Evolutionary conservation across 2,888 invertebrate species (phyloP), one percentile per base, ranked within the genome.

Genomic region (Hipparchia semele): DNA sequence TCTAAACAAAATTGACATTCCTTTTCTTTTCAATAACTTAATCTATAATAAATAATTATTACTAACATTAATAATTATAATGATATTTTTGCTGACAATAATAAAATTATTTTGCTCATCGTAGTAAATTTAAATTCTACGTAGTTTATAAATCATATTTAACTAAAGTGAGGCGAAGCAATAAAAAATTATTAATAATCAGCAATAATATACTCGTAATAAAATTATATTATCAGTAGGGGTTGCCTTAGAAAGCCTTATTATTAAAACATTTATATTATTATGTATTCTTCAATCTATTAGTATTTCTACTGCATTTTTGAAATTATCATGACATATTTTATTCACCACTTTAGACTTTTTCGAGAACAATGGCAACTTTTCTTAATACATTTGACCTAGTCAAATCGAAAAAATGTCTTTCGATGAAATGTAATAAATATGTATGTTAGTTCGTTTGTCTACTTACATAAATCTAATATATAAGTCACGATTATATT

Each of bases 201-300:
- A 33, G 51, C 51, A 64, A 64, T 51, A 64, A 64, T 10, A 13
- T 13, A 39, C 7, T n/a, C 2, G n/a, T 46, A n/a, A n/a, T 39
- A 39, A 53, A 10, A n/a, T 54, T 8, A 9, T 39, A 6, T 56
- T 56, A 62, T 13, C 9, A 64, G 64, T 65, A 65, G 65, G 9
- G 53, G 12, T 65, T 53, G 65, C 65, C 51, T 65, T 65, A 65
- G 33, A 65, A 53, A 53, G 53, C 51, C 51, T 64, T 65, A 65
- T 65, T 62, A 39, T 33, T 33, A 33, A 33, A 65, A 23, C 23
- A 65, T 33, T 65, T 53, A 2, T 65, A 33, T 65, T 62, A 39
- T 33, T 53, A 33, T 51, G 53, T 53, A 6, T 65, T 12, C 49
- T 51, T 12, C 46, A 45, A 64, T 23, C 53, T 53, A 53, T 65